A percentile compares a stretch with the other conserved stretches of the same genome.
Evolutionary conservation across 2,797 vertebrate genomes (phyloP).

Genomic region (Spea hammondii): DNA sequence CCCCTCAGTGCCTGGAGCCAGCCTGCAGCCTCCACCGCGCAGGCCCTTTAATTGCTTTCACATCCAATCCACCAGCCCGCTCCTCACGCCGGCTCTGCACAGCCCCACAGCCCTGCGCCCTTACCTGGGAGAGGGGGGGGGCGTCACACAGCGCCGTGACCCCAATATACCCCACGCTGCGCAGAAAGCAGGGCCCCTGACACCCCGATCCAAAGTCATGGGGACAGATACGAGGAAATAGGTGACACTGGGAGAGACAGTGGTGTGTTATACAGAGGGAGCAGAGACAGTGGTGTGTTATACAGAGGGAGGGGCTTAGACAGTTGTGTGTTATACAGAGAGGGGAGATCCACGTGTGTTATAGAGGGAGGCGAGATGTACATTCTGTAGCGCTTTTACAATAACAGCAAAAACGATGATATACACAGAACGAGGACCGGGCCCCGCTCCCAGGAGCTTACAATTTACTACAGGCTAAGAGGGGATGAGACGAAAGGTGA

Average conservation of each 20-base stretch:
- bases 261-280: neutral
- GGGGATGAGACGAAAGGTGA: too few species aligned
- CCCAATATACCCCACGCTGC: slow-evolving; percentile 36
- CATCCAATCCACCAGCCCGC: slow-evolving; percentile 45
- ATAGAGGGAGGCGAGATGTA: neutral
- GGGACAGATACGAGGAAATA: neutral
- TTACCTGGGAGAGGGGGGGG: slow-evolving; percentile 36
- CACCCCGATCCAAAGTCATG: neutral
- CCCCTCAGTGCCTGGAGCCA: slow-evolving; percentile 51
- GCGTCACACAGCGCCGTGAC: slow-evolving; percentile 25
- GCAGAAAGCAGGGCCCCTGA: neutral
- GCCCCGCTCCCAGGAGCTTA: too few species aligned
- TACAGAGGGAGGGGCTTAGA: neutral
- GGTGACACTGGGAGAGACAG: neutral
- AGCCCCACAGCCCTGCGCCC: slow-evolving; percentile 42
- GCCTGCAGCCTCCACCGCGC: slow-evolving; percentile 46
- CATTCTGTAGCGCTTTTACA: neutral
- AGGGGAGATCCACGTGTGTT: neutral
- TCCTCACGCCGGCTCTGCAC: slow-evolving; percentile 43
- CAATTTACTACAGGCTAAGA: too few species aligned
- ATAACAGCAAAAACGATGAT: too few species aligned
- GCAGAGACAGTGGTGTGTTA: neutral
- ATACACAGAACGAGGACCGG: too few species aligned
- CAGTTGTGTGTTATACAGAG: neutral
- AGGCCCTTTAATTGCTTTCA: slow-evolving; percentile 45